Percentiles rank a stretch among this genome's conserved stretches.
These are phyloP conservation scores for Colius striatus DNA, from an alignment of 2,113 vertebrate species.

Conservation along the genomic window DNA sequence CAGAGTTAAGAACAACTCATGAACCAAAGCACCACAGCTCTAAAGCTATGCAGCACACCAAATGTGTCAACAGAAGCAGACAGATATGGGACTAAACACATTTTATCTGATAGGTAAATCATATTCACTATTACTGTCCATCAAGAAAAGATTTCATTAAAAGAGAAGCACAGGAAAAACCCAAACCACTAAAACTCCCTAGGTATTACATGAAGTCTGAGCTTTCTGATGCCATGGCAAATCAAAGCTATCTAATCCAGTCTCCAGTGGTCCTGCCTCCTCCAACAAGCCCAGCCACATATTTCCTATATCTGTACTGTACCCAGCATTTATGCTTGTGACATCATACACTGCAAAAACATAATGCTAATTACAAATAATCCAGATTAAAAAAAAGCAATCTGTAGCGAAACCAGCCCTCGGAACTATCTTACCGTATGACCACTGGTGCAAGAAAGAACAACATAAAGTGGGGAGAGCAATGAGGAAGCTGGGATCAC, in stretches of 20 bases:
- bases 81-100: background rate
- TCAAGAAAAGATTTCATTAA: background rate
- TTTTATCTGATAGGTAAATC: background rate
- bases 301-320: background rate
- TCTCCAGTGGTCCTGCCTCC: background rate
- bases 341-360: background rate
- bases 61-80: background rate
- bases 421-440: background rate
- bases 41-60: background rate
- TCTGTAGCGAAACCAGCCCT: background rate
- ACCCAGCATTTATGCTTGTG: background rate
- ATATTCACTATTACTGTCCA: background rate
- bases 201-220: background rate
- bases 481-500: background rate
- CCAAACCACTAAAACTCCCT: background rate
- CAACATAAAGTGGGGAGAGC: background rate
- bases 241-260: background rate
- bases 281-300: accelerated
- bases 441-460: background rate
- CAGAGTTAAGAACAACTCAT: background rate
- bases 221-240: background rate
- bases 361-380: background rate
- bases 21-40: background rate
- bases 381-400: background rate
- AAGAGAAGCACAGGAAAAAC: background rate